Evolutionary conservation across 1,140 invertebrate genomes (phyloP).

Genomic region (silkworm (Bombyx mori)): DNA sequence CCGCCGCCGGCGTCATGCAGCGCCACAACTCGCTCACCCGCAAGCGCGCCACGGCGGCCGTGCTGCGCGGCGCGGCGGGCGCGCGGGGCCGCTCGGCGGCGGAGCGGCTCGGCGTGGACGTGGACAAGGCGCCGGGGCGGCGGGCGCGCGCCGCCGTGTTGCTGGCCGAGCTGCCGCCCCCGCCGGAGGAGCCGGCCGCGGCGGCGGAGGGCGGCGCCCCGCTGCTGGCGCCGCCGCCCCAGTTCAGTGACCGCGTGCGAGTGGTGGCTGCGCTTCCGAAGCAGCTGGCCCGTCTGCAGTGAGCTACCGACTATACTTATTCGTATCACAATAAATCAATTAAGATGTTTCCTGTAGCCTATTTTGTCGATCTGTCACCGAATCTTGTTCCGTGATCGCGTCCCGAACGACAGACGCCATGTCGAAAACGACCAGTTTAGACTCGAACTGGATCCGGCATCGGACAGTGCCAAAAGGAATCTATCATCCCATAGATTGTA

Average conservation of each 20-base stretch:
- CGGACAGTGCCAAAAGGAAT: too few relatives aligned
- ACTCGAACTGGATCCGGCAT: too few relatives aligned
- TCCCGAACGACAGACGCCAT: too few relatives aligned
- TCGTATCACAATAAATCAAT: neutral
- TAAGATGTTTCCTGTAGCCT: too few relatives aligned
- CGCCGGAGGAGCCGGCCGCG: slow-evolving; percentile 80
- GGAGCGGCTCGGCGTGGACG: slow-evolving; percentile 58
- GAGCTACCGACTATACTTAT: neutral
- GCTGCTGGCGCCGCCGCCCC: slow-evolving; percentile 78
- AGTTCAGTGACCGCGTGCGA: slow-evolving; percentile 81
- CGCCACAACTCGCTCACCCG: slow-evolving; percentile 73
- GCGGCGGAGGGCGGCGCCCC: slow-evolving; percentile 48
- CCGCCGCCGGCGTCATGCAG: slow-evolving; percentile 57
- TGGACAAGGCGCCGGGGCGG: slow-evolving; percentile 42
- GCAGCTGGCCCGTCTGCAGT: slow-evolving; percentile 46
- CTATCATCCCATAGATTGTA: too few relatives aligned
- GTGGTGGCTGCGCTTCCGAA: slow-evolving; percentile 87
- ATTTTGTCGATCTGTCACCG: too few relatives aligned
- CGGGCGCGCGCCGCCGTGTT: slow-evolving; percentile 75
- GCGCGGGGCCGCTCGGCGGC: slow-evolving; percentile 54
- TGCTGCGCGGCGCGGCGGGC: slow-evolving; percentile 54
- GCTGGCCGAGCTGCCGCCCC: slow-evolving; percentile 84
- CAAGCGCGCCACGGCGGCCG: slow-evolving; percentile 70
- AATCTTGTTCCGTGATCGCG: too few relatives aligned
- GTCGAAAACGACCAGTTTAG: too few relatives aligned